Evolutionary conservation across 1,140 invertebrate species (phyloP).

Genomic region (Whitmania pigra): DNA sequence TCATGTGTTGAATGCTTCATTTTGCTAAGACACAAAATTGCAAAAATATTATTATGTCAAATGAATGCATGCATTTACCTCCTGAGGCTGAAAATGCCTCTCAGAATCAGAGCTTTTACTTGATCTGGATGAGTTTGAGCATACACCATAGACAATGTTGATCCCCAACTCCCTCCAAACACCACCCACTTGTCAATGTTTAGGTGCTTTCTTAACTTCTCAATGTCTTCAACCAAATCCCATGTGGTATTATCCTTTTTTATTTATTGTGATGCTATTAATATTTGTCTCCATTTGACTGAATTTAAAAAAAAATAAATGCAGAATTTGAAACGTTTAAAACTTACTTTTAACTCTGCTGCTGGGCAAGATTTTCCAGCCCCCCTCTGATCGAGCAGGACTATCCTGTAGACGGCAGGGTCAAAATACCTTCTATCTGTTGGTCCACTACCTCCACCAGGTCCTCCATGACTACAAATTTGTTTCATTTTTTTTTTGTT

Average conservation of each 20-base stretch:
- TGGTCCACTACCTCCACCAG: slow-evolving; percentile 34
- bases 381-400: slow-evolving; percentile 41
- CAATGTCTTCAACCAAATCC: slow-evolving; percentile 39
- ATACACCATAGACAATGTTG: slow-evolving; percentile 37
- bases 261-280: no score
- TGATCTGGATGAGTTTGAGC: slow-evolving; percentile 36
- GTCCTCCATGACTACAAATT: slow-evolving; percentile 37
- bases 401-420: slow-evolving; percentile 35
- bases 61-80: slow-evolving; percentile 24
- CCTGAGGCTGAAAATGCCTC: slow-evolving; percentile 39
- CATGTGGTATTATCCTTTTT: slow-evolving; percentile 40
- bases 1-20: no score
- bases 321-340: not conserved
- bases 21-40: no score
- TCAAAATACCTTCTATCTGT: slow-evolving; percentile 39
- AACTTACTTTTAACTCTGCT: slow-evolving; percentile 35
- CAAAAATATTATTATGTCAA: no score
- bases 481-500: no score
- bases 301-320: no score
- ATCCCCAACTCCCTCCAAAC: slow-evolving; percentile 42
- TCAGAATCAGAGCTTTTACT: slow-evolving; percentile 37
- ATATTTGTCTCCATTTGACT: no score
- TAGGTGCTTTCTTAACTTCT: slow-evolving; percentile 36
- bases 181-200: slow-evolving; percentile 39
- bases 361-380: slow-evolving; percentile 37